A percentile compares a stretch with the other conserved stretches of the same genome.
Conservation (phyloP, 53 echinoderm and acorn worm species). For the Henricia sp. region DNA sequence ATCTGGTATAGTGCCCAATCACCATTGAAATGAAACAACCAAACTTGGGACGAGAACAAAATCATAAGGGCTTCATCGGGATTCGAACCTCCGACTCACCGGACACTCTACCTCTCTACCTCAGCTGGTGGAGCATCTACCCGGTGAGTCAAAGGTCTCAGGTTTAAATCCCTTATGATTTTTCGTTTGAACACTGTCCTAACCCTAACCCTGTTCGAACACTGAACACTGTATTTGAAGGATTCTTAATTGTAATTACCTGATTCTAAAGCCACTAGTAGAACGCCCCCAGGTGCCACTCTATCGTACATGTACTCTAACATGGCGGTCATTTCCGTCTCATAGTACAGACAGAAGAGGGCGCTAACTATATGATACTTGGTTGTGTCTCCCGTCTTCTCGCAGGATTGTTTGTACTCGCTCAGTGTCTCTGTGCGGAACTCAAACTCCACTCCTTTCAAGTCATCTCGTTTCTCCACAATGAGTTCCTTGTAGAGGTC, state of each 20-base stretch:
- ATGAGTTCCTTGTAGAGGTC: slow-evolving; percentile 47
- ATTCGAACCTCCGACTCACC: too few species aligned
- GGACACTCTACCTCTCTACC: too few species aligned
- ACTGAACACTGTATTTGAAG: neutral
- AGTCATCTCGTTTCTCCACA: neutral
- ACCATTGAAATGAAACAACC: too few species aligned
- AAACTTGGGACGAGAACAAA: too few species aligned
- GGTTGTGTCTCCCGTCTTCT: slow-evolving; percentile 6
- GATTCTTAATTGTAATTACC: slow-evolving; percentile 44
- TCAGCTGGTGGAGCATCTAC: too few species aligned
- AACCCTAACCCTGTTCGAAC: too few species aligned
- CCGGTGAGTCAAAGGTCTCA: too few species aligned
- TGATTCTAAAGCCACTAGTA: slow-evolving; percentile 40
- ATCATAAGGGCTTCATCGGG: too few species aligned
- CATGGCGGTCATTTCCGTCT: slow-evolving; percentile 53
- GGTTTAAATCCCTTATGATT: too few species aligned
- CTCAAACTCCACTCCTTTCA: slow-evolving; percentile 28
- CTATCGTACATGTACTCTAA: slow-evolving; percentile 45
- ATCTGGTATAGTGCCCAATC: too few species aligned
- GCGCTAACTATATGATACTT: slow-evolving; percentile 80
- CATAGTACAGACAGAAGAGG: slow-evolving; percentile 76
- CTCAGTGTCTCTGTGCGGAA: slow-evolving; percentile 41
- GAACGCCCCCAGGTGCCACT: slow-evolving; percentile 67
- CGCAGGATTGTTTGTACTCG: neutral
- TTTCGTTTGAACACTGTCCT: too few species aligned